phyloP scores from a whole-genome alignment of 1,140 invertebrate species.

The Zaprionus taronus region DNA sequence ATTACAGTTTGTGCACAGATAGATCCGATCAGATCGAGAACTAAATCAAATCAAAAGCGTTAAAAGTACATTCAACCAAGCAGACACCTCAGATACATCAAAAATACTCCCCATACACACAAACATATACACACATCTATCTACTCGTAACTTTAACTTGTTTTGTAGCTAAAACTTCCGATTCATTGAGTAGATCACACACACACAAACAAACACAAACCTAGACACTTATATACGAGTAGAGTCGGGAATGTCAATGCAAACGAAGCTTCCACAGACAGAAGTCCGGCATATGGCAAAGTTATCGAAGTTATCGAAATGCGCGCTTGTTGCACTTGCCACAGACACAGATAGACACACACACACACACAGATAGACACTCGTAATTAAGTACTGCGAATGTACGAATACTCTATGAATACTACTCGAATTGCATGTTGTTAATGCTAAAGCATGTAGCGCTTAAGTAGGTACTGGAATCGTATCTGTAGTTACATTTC shows the following conservation, averaged over 20 bases:
- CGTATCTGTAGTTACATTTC: constrained; percentile 74
- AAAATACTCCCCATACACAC: constrained; percentile 25
- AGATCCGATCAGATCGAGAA: constrained; percentile 31
- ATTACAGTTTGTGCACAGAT: constrained; percentile 63
- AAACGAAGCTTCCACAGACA: constrained; percentile 43
- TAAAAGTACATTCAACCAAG: constrained; percentile 39
- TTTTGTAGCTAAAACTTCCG: constrained; percentile 67
- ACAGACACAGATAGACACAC: neutral
- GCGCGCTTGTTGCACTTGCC: constrained; percentile 47
- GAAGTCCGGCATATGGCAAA: constrained; percentile 20
- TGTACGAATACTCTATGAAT: constrained; percentile 24
- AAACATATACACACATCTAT: constrained; percentile 47
- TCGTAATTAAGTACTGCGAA: constrained; percentile 20
- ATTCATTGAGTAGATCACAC: constrained; percentile 47
- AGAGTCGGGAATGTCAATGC: constrained; percentile 19
- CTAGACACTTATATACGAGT: neutral
- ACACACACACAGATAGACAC: neutral
- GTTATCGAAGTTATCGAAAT: constrained; percentile 13
- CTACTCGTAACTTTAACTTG: constrained; percentile 48
- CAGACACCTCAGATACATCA: constrained; percentile 29
- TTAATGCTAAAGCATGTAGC: constrained; percentile 82
- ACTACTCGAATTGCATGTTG: constrained; percentile 70
- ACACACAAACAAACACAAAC: constrained; percentile 1
- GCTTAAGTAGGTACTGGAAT: constrained; percentile 74
- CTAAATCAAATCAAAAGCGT: constrained; percentile 22